Conservation (phyloP, 2,797 vertebrate species). For the Distichodus sexfasciatus region DNA sequence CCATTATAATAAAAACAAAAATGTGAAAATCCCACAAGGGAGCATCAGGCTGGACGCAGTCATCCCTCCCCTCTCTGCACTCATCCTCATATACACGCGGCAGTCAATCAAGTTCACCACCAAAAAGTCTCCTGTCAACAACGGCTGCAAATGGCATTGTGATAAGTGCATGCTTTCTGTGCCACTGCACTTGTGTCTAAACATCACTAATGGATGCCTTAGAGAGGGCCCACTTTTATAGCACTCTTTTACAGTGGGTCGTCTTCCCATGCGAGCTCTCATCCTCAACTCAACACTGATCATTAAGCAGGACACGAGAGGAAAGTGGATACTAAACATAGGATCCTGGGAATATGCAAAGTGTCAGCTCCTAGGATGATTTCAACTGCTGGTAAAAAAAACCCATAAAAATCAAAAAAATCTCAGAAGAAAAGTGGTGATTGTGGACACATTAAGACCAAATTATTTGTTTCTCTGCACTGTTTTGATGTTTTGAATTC, state of each 20-base stretch:
- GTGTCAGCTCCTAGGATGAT: too few species aligned
- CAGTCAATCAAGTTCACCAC: conserved; percentile 3
- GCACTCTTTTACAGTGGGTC: neutral
- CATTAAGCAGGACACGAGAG: conserved; percentile 57
- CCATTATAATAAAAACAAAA: neutral
- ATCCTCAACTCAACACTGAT: conserved; percentile 66
- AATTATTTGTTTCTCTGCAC: too few species aligned
- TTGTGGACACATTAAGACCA: too few species aligned
- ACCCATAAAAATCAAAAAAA: too few species aligned
- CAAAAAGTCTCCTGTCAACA: conserved; percentile 13
- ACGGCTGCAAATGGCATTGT: conserved; percentile 10
- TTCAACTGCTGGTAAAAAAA: neutral
- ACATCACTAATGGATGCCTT: conserved; percentile 46
- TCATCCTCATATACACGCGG: conserved; percentile 7
- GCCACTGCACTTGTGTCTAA: conserved; percentile 25
- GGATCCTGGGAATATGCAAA: neutral
- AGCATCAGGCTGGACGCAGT: neutral
- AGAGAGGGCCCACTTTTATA: conserved; percentile 38
- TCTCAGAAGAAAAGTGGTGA: too few species aligned
- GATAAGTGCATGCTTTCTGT: conserved; percentile 37
- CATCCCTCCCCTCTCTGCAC: neutral
- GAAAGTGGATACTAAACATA: conserved; percentile 49
- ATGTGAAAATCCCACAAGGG: neutral
- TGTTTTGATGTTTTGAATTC: too few species aligned
- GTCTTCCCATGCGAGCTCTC: neutral